These are phyloP conservation scores for Zapus hudsonius DNA, from an alignment of 2,113 vertebrate species.

Conservation along the genomic window DNA sequence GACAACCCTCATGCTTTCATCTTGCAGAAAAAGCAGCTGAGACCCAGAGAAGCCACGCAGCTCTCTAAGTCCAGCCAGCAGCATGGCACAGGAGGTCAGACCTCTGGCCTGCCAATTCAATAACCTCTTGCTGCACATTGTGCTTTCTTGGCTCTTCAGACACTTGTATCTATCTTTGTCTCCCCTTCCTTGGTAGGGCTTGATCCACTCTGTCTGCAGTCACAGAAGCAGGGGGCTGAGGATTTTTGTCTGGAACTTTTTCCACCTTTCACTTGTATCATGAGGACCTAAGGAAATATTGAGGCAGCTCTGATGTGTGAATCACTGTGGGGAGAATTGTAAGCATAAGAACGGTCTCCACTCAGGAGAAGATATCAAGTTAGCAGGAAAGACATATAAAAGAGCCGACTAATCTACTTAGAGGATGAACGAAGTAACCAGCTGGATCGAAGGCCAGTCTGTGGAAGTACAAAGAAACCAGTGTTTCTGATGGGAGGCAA, in stretches of 20 bases:
- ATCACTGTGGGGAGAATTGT: neutral
- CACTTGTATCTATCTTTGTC: neutral
- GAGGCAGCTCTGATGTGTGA: neutral
- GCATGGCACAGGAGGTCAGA: neutral
- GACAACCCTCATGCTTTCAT: neutral
- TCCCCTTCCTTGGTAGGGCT: neutral
- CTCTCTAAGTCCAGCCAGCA: neutral
- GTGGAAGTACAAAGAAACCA: neutral
- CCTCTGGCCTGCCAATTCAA: neutral
- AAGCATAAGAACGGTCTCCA: neutral
- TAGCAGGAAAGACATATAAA: neutral
- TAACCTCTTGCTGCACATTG: neutral
- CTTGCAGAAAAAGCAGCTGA: neutral
- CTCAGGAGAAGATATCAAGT: neutral
- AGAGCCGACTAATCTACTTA: neutral
- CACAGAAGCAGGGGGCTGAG: neutral
- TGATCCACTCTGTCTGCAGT: neutral
- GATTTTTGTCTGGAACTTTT: constrained; percentile 1
- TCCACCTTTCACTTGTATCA: neutral
- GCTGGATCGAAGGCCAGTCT: neutral
- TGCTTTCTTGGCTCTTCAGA: neutral
- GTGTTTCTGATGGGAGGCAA: neutral
- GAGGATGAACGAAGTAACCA: neutral
- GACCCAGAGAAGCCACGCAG: neutral
- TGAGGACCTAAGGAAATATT: neutral